These are phyloP conservation scores for Porites lutea DNA, from an alignment of 64 coral and sea anemone genomes.

Conservation along the genomic window DNA sequence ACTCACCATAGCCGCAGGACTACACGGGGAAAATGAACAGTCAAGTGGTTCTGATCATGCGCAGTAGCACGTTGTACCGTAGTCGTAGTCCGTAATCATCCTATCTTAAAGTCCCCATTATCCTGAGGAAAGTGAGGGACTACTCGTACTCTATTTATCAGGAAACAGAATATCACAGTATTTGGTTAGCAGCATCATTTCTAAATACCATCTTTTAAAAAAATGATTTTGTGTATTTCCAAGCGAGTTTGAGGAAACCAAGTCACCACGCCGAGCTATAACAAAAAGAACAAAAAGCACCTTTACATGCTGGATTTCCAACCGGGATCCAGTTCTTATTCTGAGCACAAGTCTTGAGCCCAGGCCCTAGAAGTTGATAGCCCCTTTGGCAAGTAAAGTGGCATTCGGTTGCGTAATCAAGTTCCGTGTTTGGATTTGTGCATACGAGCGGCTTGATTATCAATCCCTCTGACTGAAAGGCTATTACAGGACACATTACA, in stretches of 20 bases:
- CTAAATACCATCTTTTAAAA: too few relatives aligned
- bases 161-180: too few relatives aligned
- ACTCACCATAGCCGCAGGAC: too few relatives aligned
- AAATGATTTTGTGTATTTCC: not conserved
- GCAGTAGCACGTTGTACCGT: too few relatives aligned
- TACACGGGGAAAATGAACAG: too few relatives aligned
- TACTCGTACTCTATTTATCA: too few relatives aligned
- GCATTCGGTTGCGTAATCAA: constrained; percentile 17
- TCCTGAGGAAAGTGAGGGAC: too few relatives aligned
- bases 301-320: constrained; percentile 45
- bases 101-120: too few relatives aligned
- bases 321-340: constrained; percentile 17
- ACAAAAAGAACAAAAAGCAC: not conserved
- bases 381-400: constrained; percentile 22
- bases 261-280: not conserved
- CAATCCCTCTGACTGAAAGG: constrained; percentile 49
- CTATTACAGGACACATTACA: constrained; percentile 13
- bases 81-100: too few relatives aligned
- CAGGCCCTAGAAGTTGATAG: constrained; percentile 29
- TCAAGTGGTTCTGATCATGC: too few relatives aligned
- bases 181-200: too few relatives aligned
- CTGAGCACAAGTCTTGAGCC: constrained; percentile 21
- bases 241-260: not conserved
- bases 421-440: not conserved
- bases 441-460: not conserved